These are phyloP conservation scores for Bucorvus abyssinicus DNA, from an alignment of 2,797 vertebrate genomes.

Conservation along the genomic window DNA sequence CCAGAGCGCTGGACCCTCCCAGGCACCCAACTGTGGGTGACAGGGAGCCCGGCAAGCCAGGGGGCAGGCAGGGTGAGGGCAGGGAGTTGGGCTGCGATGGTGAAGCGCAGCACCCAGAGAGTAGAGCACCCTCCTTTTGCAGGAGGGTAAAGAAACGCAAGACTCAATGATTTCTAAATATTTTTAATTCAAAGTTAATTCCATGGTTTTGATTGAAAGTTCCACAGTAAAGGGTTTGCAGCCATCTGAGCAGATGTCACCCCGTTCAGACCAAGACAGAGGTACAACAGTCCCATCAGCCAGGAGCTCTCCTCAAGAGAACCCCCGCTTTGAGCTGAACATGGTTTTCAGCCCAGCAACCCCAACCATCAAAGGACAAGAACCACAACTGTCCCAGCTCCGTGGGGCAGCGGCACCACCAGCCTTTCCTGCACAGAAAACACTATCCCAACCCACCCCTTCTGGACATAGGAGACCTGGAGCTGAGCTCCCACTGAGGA, in stretches of 20 bases:
- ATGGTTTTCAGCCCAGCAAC: not conserved
- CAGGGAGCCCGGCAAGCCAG: not conserved
- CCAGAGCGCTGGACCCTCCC: not conserved
- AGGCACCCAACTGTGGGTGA: not conserved
- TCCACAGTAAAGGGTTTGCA: not conserved
- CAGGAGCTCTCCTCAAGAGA: not conserved
- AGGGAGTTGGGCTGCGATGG: not conserved
- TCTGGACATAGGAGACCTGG: not conserved
- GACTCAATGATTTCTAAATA: not conserved
- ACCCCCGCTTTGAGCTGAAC: not conserved
- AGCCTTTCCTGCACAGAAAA: not conserved
- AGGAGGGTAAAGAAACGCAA: not conserved
- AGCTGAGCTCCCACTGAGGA: not conserved
- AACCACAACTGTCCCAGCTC: not conserved
- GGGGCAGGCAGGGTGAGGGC: not conserved
- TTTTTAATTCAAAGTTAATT: not conserved
- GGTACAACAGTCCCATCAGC: fast-evolving
- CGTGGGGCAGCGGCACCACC: not conserved
- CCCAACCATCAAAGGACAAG: not conserved
- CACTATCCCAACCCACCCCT: not conserved
- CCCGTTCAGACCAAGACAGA: not conserved
- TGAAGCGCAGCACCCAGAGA: not conserved
- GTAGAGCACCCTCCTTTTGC: not conserved
- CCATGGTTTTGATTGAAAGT: not conserved
- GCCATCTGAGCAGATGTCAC: not conserved